These are phyloP conservation scores for Falco novaeseelandiae DNA, from an alignment of 2,797 vertebrate genomes.

Conservation along the genomic window DNA sequence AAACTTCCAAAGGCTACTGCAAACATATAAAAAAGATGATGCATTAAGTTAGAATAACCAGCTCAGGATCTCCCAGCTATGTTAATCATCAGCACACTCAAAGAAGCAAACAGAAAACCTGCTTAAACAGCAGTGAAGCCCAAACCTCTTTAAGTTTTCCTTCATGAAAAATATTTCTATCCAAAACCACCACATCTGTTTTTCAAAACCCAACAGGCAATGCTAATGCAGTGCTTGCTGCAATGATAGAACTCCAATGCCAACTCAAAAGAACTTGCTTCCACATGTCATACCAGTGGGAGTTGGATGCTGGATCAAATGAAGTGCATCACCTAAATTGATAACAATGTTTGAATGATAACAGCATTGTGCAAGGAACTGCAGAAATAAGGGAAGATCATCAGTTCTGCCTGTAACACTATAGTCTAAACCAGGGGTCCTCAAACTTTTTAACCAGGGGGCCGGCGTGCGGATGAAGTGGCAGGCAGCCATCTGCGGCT, in stretches of 20 bases:
- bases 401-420: not conserved
- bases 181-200: not conserved
- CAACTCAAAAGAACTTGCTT: not conserved
- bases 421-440: not conserved
- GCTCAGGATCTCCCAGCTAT: not conserved
- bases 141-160: not conserved
- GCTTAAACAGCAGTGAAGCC: not conserved
- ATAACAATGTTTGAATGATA: not conserved
- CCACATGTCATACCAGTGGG: not conserved
- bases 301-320: not conserved
- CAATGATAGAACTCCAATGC: not conserved
- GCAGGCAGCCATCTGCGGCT: no score
- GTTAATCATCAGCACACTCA: not conserved
- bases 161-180: not conserved
- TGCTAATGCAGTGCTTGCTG: not conserved
- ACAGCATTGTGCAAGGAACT: not conserved
- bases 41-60: not conserved
- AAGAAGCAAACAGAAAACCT: not conserved
- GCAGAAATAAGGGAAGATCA: not conserved
- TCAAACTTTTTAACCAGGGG: no score
- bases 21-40: not conserved
- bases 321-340: not conserved
- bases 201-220: not conserved
- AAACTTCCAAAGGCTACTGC: not conserved
- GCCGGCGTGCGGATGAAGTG: no score